These are phyloP conservation scores for Drosophila busckii DNA, from an alignment of 1,140 invertebrate species.

Conservation along the genomic window DNA sequence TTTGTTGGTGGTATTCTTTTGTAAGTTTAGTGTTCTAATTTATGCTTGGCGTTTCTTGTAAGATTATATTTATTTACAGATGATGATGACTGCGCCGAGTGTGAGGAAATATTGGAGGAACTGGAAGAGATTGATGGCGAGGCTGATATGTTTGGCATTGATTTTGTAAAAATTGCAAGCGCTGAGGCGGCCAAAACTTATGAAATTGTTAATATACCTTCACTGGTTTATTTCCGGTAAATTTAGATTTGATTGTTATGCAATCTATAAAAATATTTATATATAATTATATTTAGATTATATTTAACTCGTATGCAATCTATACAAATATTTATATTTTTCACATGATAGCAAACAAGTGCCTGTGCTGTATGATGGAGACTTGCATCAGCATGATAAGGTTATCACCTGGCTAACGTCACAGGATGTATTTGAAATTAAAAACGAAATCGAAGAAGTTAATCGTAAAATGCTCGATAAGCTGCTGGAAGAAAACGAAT, in stretches of 20 bases:
- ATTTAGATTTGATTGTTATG: background rate
- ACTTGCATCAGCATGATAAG: constrained; percentile 91
- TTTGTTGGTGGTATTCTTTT: constrained; percentile 94
- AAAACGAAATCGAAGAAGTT: constrained; percentile 97
- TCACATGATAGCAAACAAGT: constrained; percentile 84
- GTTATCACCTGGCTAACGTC: constrained; percentile 94
- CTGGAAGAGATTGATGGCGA: constrained; percentile 96
- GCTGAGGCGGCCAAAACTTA: constrained; percentile 89
- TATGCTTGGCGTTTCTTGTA: background rate
- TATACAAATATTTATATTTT: background rate
- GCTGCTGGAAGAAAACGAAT: constrained; percentile 95
- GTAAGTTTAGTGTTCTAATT: constrained; percentile 86
- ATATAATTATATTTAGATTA: background rate
- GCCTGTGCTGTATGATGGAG: constrained; percentile 94
- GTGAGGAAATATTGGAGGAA: constrained; percentile 91
- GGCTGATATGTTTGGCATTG: constrained; percentile 94
- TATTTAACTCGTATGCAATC: background rate
- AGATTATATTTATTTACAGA: constrained; percentile 80
- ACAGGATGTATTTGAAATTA: constrained; percentile 96
- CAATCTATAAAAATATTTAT: too few species aligned
- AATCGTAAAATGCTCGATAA: constrained; percentile 97
- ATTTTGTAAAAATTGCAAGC: constrained; percentile 96
- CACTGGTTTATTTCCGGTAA: constrained; percentile 90
- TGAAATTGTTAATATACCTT: constrained; percentile 89
- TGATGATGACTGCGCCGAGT: constrained; percentile 94